Base-by-base conservation (phyloP, 2,113 vertebrate genomes). In the Channa argus region DNA sequence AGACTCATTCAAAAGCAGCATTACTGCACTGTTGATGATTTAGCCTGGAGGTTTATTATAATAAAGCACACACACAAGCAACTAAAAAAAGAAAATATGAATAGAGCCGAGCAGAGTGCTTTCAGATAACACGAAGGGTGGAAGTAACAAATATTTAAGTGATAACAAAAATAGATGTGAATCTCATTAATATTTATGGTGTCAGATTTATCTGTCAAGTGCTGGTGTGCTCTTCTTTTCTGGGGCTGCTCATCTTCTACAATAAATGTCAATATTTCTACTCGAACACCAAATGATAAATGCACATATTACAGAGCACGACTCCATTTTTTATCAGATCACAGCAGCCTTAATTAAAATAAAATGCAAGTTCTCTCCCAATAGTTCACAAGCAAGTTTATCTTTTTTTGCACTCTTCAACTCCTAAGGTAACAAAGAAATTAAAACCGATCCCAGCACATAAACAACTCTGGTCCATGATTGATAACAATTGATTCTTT, bases 261-360 rank as follows among this genome's bases (percentile, higher is more conserved):
- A 79, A 50, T 50, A 79, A 60, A 50, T 3, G 24, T 39, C 52
- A 47, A 3, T 56, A 63, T 50, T 38, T 58, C 50, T 44, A 55
- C 47, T 8, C 38, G 15, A 73, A 63, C 33, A 34, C 43, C 5
- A 37, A 58, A 54, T 54, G 62, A 71, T 46, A 45, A 62, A 56
- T 43, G 52, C 2, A 36, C 68, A 36, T 39, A 79, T 38, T 5
- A 7, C 37, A 71, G 36, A 44, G 14, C 39, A 66, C 3, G 60
- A 59, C 39, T 76, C 24, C 37, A 0, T 33, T 63, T 59, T 70
- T 50, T 68, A 68, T 76, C 68, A 74, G 61, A 60, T 71, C 55
- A 39, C 59, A 56, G 43, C 9, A 5, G 52, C 63, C 38, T 68
- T 58, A 55, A 76, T 76, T 55, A 62, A 56, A 83, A 65, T 71